A percentile compares a stretch with the other conserved stretches of the same genome.
phyloP scores from a whole-genome alignment of 2,113 vertebrate species.

The Megaceryle torquata region DNA sequence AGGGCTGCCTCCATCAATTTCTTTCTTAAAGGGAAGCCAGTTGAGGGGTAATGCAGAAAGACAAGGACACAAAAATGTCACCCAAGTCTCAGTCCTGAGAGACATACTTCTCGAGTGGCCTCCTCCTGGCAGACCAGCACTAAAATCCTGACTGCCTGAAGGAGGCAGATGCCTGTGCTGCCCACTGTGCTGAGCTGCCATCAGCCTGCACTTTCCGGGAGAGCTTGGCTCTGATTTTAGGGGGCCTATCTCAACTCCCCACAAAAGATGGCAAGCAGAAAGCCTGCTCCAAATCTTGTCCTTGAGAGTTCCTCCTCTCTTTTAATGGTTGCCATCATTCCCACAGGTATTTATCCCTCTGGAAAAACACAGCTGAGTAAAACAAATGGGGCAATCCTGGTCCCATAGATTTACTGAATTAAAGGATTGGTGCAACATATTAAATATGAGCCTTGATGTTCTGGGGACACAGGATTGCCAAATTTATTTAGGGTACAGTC shows the following conservation, averaged over 20 bases:
- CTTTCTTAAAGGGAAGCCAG: neutral
- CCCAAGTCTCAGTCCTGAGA: neutral
- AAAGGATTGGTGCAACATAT: neutral
- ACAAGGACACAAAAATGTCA: neutral
- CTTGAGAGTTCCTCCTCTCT: neutral
- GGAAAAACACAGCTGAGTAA: neutral
- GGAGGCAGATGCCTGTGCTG: neutral
- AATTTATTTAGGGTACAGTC: neutral
- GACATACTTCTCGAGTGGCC: fast-evolving
- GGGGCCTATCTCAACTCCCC: neutral
- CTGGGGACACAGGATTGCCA: neutral
- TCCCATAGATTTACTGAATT: neutral
- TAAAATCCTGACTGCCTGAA: neutral
- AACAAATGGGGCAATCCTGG: neutral
- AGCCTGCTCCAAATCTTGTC: neutral
- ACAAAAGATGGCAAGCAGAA: neutral
- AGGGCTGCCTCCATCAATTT: neutral
- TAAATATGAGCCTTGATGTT: neutral
- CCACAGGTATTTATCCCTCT: neutral
- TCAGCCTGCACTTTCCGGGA: neutral
- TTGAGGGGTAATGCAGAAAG: neutral
- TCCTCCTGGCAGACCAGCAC: neutral
- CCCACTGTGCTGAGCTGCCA: neutral
- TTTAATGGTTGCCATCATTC: neutral
- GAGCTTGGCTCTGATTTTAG: neutral